Evolutionary conservation across 2,113 vertebrate genomes (phyloP), one percentile per base, ranked within the genome.

Genomic region (Syngnathus floridae): DNA sequence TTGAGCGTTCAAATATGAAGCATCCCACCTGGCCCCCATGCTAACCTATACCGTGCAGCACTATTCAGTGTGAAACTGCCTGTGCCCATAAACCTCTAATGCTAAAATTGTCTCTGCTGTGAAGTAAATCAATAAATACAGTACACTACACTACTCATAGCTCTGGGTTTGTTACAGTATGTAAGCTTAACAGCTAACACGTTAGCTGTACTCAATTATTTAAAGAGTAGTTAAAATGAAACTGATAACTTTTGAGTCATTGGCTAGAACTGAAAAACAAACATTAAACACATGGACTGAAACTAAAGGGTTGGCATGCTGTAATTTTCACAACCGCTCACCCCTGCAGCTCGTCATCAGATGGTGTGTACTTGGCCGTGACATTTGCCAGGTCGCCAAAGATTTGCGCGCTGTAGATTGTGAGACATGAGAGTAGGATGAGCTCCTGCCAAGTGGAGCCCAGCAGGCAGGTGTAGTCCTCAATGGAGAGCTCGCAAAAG

Each of bases 361-460:
- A 95, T 3, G 96, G 97, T 0, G 94, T 95, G 84, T 98, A 98
- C 84, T 98, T 97, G 84, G 95, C 93, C 0, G 97, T 99, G 81
- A 99, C 93, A 0, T 96, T 92, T 0, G 95, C 95, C 75, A 98
- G 92, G 84, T 97, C 96, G 56, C 96, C 95, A 4, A 98, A 96
- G 85, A 98, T 94, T 89, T 98, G 96, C 41, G 93, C 93, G 73
- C 93, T 95, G 90, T 99, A 98, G 80, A 98, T 94, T 31, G 95
- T 98, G 81, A 99, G 93, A 55, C 95, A 97, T 71, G 97, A 95
- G 7, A 99, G 93, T 78, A 99, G 91, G 86, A 97, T 94, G 71
- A 99, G 90, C 87, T 99, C 96, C 90, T 98, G 97, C 97, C 97
- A 98, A 0, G 95, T 98, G 54, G 95, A 95, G 84, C 96, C 96